phyloP scores from a whole-genome alignment of 2,888 invertebrate species.

The Limnephilus rhombicus region DNA sequence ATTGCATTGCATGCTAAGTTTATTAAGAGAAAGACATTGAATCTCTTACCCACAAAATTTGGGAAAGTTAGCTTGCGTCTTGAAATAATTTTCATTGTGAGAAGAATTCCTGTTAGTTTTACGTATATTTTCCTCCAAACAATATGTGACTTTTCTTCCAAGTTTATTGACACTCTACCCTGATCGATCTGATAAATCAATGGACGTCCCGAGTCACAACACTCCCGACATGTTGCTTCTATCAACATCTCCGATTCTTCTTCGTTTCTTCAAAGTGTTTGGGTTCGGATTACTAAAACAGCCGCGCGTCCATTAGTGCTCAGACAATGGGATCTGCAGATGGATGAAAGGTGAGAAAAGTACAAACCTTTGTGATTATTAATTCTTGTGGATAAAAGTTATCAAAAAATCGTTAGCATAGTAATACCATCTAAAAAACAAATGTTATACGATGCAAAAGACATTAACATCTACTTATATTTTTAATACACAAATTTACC shows the following conservation, averaged over 20 bases:
- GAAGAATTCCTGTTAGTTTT: not conserved
- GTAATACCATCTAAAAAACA: too few species aligned
- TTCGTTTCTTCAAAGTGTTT: conserved; percentile 39
- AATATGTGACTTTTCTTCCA: not conserved
- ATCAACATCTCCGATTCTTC: conserved; percentile 30
- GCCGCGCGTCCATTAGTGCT: conserved; percentile 47
- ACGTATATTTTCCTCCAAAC: not conserved
- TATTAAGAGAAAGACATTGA: too few species aligned
- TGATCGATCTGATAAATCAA: not conserved
- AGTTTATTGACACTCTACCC: not conserved
- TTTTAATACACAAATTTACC: too few species aligned
- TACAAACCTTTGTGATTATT: too few species aligned
- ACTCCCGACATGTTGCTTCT: conserved; percentile 28
- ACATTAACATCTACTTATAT: too few species aligned
- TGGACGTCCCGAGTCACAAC: conserved; percentile 5
- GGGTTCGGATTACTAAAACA: conserved; percentile 50
- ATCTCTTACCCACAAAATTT: too few species aligned
- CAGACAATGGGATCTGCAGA: conserved; percentile 33
- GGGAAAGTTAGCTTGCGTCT: too few species aligned
- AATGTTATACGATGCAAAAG: too few species aligned
- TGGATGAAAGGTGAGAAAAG: not conserved
- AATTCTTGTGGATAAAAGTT: not conserved
- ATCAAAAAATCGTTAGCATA: too few species aligned
- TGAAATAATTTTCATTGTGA: too few species aligned
- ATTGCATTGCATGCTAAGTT: too few species aligned